Percentiles rank a stretch among this genome's conserved stretches.
These are phyloP conservation scores for Lepus townsendii DNA, from an alignment of 2,797 vertebrate genomes.

Conservation along the genomic window DNA sequence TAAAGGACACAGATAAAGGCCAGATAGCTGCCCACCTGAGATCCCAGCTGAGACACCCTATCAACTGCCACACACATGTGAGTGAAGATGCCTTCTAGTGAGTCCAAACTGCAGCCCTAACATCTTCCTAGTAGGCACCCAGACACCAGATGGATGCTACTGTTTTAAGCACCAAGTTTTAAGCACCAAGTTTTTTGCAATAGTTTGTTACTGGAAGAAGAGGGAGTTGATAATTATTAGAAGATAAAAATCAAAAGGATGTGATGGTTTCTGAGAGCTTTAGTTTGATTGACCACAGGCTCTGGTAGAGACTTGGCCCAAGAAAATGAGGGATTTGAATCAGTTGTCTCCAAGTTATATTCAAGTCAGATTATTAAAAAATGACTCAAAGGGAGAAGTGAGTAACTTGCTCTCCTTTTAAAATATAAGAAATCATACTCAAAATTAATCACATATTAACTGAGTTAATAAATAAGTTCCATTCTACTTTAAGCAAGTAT, in stretches of 20 bases:
- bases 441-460: background rate
- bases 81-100: background rate
- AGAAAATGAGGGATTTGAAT: background rate
- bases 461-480: background rate
- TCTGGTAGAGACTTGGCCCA: background rate
- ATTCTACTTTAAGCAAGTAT: slow-evolving; percentile 4
- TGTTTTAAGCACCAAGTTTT: background rate
- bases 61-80: background rate
- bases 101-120: background rate
- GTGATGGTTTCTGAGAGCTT: slow-evolving; percentile 4
- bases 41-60: background rate
- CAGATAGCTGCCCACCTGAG: background rate
- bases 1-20: background rate
- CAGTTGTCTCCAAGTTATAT: background rate
- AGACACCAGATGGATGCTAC: background rate
- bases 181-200: background rate
- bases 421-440: slow-evolving; percentile 32
- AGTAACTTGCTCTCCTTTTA: background rate
- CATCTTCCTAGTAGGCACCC: background rate
- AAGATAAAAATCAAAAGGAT: slow-evolving; percentile 30
- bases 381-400: background rate
- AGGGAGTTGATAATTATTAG: background rate
- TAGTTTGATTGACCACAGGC: background rate
- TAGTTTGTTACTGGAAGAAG: background rate
- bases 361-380: slow-evolving; percentile 39